Percentiles rank a stretch among this genome's conserved stretches.
phyloP scores from a whole-genome alignment of 2,888 invertebrate species.

The Koerneria pararmatus region DNA sequence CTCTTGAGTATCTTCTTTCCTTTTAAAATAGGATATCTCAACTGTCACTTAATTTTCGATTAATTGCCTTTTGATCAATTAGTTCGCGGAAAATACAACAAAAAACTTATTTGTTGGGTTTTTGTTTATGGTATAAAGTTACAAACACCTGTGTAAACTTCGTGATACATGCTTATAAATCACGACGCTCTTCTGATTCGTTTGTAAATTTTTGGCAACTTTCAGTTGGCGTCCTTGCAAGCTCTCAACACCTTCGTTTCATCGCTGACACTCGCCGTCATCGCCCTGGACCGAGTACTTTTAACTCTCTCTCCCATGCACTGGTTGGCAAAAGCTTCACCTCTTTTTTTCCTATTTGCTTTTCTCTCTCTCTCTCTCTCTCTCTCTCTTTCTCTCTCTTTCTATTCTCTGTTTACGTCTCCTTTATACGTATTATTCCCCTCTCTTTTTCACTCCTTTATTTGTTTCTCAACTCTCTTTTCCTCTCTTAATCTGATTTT shows the following conservation, averaged over 20 bases:
- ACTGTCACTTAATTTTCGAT: no score
- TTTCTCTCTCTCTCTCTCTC: not conserved
- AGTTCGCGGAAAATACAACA: no score
- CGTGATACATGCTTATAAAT: no score
- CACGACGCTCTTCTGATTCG: no score
- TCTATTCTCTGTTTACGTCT: not conserved
- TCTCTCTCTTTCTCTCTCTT: not conserved
- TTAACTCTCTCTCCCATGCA: constrained; percentile 55
- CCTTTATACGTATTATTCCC: no score
- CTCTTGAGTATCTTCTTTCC: no score
- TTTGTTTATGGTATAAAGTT: no score
- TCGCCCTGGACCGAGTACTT: constrained; percentile 56
- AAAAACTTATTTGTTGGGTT: no score
- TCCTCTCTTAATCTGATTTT: not conserved
- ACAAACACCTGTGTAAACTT: no score
- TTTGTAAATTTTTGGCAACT: no score
- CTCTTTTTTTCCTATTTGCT: not conserved
- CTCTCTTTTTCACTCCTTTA: not conserved
- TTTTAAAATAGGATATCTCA: no score
- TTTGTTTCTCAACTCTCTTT: not conserved
- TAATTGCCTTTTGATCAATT: no score
- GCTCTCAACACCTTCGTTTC: constrained; percentile 59
- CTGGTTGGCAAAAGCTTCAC: constrained; percentile 32
- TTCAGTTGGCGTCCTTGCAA: constrained; percentile 54
- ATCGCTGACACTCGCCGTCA: constrained; percentile 55